phyloP scores from a whole-genome alignment of 1,140 invertebrate genomes.

The Pomacea maculata region DNA sequence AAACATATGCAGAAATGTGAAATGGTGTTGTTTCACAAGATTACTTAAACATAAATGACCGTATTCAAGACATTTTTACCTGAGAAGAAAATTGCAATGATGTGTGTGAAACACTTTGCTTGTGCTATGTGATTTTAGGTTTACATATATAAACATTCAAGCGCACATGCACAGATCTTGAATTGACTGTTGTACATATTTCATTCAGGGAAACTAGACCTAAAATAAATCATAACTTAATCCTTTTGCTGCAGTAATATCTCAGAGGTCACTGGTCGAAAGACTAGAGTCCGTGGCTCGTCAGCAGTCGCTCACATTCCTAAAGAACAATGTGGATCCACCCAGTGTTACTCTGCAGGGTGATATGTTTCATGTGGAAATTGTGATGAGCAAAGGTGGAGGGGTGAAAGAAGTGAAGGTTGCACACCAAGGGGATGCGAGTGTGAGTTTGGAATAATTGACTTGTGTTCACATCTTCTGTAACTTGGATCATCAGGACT shows the following conservation, averaged over 20 bases:
- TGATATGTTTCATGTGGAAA: conserved; percentile 96
- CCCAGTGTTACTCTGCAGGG: conserved; percentile 87
- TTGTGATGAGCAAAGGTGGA: conserved; percentile 82
- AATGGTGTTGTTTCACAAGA: no score
- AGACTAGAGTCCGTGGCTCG: conserved; percentile 88
- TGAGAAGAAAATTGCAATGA: no score
- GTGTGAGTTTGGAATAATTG: conserved; percentile 38
- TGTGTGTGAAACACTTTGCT: no score
- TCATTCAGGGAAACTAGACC: no score
- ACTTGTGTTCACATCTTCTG: neutral
- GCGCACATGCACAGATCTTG: no score
- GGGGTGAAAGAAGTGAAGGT: conserved; percentile 92
- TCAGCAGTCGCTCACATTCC: conserved; percentile 85
- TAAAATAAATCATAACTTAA: no score
- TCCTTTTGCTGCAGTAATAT: conserved; percentile 73
- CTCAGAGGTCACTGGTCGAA: conserved; percentile 90
- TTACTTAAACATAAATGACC: no score
- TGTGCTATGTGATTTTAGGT: no score
- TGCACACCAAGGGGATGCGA: conserved; percentile 83
- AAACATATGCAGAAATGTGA: no score
- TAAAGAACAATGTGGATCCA: conserved; percentile 70
- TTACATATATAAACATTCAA: no score
- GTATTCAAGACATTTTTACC: no score
- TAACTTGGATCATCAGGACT: neutral
- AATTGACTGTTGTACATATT: no score